Evolutionary conservation across 1,140 invertebrate species (phyloP).

Genomic region (Colletes gigas): DNA sequence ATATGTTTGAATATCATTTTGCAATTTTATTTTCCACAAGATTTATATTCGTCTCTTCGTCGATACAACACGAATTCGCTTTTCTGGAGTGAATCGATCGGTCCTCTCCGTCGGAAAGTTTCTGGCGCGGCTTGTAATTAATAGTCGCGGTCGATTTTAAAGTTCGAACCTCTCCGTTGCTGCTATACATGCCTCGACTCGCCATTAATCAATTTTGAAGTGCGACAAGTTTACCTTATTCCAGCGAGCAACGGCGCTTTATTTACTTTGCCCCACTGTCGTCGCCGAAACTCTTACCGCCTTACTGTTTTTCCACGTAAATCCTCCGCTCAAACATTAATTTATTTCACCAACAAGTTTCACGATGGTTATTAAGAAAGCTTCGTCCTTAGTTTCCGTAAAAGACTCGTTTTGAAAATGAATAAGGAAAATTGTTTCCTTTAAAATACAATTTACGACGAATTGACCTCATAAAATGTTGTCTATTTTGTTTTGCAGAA

Average conservation of each 20-base stretch:
- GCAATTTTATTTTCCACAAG: neutral
- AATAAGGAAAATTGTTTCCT: neutral
- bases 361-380: neutral
- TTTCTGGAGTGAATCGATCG: neutral
- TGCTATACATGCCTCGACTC: neutral
- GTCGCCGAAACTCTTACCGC: neutral
- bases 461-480: too few relatives aligned
- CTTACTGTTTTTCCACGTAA: constrained; percentile 25
- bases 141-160: constrained; percentile 35
- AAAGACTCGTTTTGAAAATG: neutral
- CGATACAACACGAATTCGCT: neutral
- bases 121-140: constrained; percentile 21
- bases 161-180: constrained; percentile 11
- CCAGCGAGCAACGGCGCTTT: constrained; percentile 14
- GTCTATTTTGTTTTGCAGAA: too few relatives aligned
- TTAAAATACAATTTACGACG: neutral
- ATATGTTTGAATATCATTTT: too few relatives aligned
- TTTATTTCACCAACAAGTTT: constrained; percentile 13
- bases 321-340: constrained; percentile 7
- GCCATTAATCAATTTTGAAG: constrained; percentile 38
- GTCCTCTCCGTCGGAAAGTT: constrained; percentile 3
- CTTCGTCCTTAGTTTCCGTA: neutral
- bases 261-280: constrained; percentile 11
- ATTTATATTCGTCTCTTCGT: neutral
- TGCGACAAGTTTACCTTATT: constrained; percentile 46